Evolutionary conservation across 2,888 invertebrate species (phyloP), one percentile per base, ranked within the genome.

Genomic region (Smittia sp.): DNA sequence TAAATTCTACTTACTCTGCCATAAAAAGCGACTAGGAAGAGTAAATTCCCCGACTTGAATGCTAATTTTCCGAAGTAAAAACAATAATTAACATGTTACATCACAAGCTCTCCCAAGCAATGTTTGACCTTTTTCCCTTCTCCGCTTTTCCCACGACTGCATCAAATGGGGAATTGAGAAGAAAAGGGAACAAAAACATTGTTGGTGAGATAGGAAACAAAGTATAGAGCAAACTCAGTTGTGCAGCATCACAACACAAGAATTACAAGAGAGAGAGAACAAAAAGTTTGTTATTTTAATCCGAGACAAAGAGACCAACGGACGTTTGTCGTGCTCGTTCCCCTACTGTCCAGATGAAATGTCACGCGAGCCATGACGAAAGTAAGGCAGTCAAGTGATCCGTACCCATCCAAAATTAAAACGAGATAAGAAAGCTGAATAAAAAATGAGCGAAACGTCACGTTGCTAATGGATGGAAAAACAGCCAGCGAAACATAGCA

Each of bases 391-490:
- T 32, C 3, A 32, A 32, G 32, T 32, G 32, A 32, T 32, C 32
- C 32, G 32, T 32, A 32, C 4, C 9, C 32, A 32, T 32, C 24
- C 41, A 15, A 68, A 66, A 68, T 68, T 68, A 68, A 68, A 68
- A 24, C 6, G 24, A 66, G 18, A 68, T 58, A 24, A 68, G 38
- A 66, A 66, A 66, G 66, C 32, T 15, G 11, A 15, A 46, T 46
- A 46, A 15, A 63, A 66, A 32, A 66, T 38, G 66, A 66, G 38
- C 13, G 32, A 65, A 65, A 65, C 32, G 63, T 66, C 66, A 66
- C 66, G 38, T 66, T 38, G 66, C 38, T 66, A 66, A 66, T 66
- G 38, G 66, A 66, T 66, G 38, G 25, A 25, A 66, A 65, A 66
- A 18, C 46, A n/a, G 6, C 15, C 32, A n/a, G 2, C 15, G 66